Percentiles rank a stretch among this genome's conserved stretches.
phyloP scores from a whole-genome alignment of 2,797 vertebrate genomes.

The Lacerta agilis region DNA sequence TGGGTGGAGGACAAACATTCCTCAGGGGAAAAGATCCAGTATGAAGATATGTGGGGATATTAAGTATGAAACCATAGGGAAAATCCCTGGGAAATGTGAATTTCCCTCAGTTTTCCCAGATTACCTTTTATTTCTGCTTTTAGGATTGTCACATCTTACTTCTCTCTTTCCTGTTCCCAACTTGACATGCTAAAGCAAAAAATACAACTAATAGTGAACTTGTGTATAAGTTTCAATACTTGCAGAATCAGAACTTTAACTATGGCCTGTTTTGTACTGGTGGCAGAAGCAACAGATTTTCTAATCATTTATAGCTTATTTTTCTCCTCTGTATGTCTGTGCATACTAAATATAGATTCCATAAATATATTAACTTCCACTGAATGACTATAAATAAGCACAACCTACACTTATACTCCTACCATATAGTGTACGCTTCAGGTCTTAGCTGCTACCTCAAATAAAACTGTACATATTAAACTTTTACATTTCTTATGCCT shows the following conservation, averaged over 20 bases:
- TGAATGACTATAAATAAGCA: not conserved
- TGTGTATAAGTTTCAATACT: not conserved
- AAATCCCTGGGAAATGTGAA: not conserved
- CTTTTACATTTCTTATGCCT: not conserved
- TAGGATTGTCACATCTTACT: not conserved
- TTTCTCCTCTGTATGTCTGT: not conserved
- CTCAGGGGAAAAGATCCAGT: not conserved
- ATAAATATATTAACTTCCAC: not conserved
- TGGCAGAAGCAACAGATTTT: not conserved
- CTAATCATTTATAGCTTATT: not conserved
- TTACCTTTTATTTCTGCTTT: not conserved
- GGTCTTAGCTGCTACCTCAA: not conserved
- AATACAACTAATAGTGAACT: not conserved
- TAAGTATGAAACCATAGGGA: not conserved
- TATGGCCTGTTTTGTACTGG: not conserved
- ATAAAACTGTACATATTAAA: not conserved
- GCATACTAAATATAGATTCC: not conserved
- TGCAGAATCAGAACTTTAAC: not conserved
- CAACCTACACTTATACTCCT: not conserved
- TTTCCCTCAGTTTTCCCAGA: not conserved
- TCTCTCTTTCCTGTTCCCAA: not conserved
- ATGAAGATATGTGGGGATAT: not conserved
- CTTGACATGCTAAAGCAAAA: not conserved
- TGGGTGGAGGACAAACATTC: conserved; percentile 13
- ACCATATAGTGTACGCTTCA: not conserved